These are phyloP conservation scores for Gymnoscopelus microlampas DNA, from an alignment of 2,797 vertebrate species.

Conservation along the genomic window DNA sequence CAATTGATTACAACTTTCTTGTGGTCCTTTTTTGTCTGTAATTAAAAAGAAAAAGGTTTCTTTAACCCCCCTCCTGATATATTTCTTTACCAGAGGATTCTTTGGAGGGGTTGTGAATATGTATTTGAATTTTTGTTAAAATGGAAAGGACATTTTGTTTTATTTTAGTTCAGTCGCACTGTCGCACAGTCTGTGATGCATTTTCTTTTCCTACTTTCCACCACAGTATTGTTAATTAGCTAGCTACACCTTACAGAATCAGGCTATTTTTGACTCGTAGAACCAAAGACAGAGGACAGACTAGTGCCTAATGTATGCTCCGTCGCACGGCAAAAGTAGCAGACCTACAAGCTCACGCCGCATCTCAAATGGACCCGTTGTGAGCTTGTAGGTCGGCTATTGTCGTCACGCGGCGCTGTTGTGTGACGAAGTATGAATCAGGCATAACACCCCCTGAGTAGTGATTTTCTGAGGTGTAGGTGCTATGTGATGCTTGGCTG, in stretches of 20 bases:
- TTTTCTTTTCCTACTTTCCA: slow-evolving; percentile 62
- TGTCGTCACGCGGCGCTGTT: too few relatives aligned
- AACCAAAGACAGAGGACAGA: slow-evolving; percentile 80
- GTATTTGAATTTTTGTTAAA: slow-evolving; percentile 52
- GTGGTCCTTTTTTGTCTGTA: slow-evolving; percentile 34
- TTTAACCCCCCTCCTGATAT: slow-evolving; percentile 18
- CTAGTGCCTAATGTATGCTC: slow-evolving; percentile 11
- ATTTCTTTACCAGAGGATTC: slow-evolving; percentile 43
- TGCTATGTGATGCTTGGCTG: slow-evolving; percentile 52
- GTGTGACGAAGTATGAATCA: too few relatives aligned
- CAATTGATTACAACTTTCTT: slow-evolving; percentile 25
- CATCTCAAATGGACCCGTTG: too few relatives aligned
- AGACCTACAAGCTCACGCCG: too few relatives aligned
- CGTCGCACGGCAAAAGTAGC: too few relatives aligned
- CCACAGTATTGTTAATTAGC: slow-evolving; percentile 79
- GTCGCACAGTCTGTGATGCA: slow-evolving; percentile 41
- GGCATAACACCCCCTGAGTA: slow-evolving; percentile 36
- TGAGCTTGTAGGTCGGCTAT: too few relatives aligned
- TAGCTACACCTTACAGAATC: slow-evolving; percentile 57
- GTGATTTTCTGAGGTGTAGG: slow-evolving; percentile 56
- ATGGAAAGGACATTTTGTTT: slow-evolving; percentile 51
- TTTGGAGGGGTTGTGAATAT: slow-evolving; percentile 45
- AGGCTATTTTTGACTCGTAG: slow-evolving; percentile 70
- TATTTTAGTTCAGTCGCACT: slow-evolving; percentile 58
- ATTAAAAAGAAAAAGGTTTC: slow-evolving; percentile 58